phyloP scores from a whole-genome alignment of 2,113 vertebrate genomes.

The Drymodes brunneopygia region DNA sequence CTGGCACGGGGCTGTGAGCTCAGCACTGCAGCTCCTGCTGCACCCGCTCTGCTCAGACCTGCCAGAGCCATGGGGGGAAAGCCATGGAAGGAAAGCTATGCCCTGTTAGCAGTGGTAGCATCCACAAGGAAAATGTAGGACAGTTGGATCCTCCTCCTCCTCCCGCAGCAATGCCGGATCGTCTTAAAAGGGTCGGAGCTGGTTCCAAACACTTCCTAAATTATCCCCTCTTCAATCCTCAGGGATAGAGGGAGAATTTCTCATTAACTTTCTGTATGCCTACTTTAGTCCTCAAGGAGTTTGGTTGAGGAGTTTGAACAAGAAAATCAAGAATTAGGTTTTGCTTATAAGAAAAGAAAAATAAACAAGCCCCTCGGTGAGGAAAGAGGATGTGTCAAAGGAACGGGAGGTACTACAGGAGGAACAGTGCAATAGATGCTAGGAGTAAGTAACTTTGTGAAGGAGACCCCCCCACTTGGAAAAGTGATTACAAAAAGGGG shows the following conservation, averaged over 20 bases:
- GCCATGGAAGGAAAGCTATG: background rate
- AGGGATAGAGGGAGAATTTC: background rate
- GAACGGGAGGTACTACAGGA: background rate
- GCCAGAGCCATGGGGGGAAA: background rate
- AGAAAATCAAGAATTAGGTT: background rate
- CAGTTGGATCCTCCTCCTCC: background rate
- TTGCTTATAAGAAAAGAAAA: background rate
- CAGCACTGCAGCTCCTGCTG: background rate
- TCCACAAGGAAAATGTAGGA: constrained; percentile 22
- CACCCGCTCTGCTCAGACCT: background rate
- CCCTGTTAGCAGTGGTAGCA: background rate
- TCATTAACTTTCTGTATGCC: constrained; percentile 49
- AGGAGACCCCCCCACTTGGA: background rate
- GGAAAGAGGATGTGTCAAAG: background rate
- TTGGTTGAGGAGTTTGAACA: background rate
- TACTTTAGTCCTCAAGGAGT: constrained; percentile 10
- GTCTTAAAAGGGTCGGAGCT: constrained; percentile 19
- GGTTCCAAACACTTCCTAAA: background rate
- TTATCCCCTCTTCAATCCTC: constrained; percentile 17
- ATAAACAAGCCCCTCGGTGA: background rate
- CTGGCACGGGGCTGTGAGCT: fast-evolving
- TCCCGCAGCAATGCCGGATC: fast-evolving
- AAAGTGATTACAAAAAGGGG: background rate
- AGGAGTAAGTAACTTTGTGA: background rate
- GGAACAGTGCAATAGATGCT: background rate